Percentiles rank a stretch among this genome's conserved stretches.
These are phyloP conservation scores for Drosophila subsilvestris DNA, from an alignment of 2,888 invertebrate species.

Conservation along the genomic window DNA sequence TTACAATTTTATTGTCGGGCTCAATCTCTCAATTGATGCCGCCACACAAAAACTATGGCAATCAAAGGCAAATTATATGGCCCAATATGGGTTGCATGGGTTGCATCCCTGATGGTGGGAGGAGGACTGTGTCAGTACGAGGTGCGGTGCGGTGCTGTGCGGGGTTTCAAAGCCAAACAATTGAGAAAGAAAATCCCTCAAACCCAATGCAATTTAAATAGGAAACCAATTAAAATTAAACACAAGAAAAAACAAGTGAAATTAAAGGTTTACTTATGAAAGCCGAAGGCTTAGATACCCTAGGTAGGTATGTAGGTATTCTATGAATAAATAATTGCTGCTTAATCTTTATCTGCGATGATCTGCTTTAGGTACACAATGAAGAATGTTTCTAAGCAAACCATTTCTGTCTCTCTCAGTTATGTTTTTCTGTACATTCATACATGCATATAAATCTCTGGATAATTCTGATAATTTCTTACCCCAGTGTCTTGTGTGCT, in stretches of 20 bases:
- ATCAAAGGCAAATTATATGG: constrained; percentile 65
- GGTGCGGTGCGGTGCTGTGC: not conserved
- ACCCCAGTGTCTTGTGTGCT: too few relatives aligned
- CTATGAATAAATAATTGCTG: too few relatives aligned
- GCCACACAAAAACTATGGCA: constrained; percentile 35
- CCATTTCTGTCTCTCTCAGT: too few relatives aligned
- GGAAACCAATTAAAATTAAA: constrained; percentile 80
- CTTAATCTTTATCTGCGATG: too few relatives aligned
- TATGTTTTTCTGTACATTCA: too few relatives aligned
- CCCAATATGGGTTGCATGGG: constrained; percentile 4
- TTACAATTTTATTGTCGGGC: constrained; percentile 58
- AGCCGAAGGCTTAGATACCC: not conserved
- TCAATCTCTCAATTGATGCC: constrained; percentile 12
- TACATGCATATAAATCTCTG: too few relatives aligned
- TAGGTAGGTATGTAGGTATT: too few relatives aligned
- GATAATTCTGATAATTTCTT: too few relatives aligned
- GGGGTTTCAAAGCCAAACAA: constrained; percentile 30
- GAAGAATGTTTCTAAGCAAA: too few relatives aligned
- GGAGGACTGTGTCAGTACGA: not conserved
- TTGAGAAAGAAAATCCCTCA: constrained; percentile 11
- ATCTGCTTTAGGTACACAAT: too few relatives aligned
- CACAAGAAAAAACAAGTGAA: constrained; percentile 55
- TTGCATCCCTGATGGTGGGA: too few relatives aligned
- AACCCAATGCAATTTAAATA: constrained; percentile 72
- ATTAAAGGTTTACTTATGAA: constrained; percentile 9